Percentiles rank a stretch among this genome's conserved stretches.
Conservation (phyloP, 2,113 vertebrate species). For the Hippocampus abdominalis region DNA sequence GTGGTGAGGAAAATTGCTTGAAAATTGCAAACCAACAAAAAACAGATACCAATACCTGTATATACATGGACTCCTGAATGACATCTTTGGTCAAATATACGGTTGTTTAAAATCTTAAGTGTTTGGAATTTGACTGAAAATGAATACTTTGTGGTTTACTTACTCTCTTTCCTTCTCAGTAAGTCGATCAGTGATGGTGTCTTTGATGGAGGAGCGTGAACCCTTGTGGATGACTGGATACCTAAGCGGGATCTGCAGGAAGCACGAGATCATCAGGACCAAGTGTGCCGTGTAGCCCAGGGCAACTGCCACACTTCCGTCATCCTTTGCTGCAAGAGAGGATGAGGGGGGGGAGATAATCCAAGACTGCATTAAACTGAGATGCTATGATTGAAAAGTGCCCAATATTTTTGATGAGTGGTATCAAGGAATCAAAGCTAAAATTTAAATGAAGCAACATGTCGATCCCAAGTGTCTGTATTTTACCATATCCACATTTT, state of each 20-base stretch:
- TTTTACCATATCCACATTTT: conserved; percentile 24
- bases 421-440: conserved; percentile 7
- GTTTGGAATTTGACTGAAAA: background rate
- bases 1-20: background rate
- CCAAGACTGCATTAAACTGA: background rate
- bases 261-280: conserved; percentile 97
- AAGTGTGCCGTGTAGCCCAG: conserved; percentile 96
- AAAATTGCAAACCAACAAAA: background rate
- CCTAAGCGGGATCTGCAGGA: conserved; percentile 95
- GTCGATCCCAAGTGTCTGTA: conserved; percentile 8
- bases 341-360: conserved; percentile 3
- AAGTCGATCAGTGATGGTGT: conserved; percentile 97
- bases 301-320: conserved; percentile 92
- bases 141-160: conserved; percentile 59
- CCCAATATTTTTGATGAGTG: background rate
- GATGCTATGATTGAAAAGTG: background rate
- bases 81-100: background rate
- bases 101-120: background rate
- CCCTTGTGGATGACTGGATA: conserved; percentile 97
- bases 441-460: conserved; percentile 13
- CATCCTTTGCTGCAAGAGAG: conserved; percentile 85
- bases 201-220: conserved; percentile 93
- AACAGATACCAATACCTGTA: background rate
- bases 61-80: background rate
- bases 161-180: conserved; percentile 96